Base-by-base conservation (phyloP, 2,888 invertebrate species). In the Lacanobia wlatinum region DNA sequence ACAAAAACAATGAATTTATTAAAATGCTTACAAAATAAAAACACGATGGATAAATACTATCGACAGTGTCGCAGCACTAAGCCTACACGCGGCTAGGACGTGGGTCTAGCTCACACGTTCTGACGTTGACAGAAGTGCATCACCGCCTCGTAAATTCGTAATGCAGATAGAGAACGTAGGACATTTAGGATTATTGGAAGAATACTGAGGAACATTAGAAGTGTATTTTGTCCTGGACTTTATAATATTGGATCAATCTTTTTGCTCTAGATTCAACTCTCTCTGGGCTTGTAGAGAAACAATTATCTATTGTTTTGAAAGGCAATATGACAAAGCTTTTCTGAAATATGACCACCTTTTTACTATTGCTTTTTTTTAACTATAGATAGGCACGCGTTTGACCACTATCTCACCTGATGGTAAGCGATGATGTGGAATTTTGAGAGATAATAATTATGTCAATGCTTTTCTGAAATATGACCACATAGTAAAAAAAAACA, bases 61-160 rank as follows among this genome's bases (percentile, higher is more conserved):
- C 79, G 80, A 86, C 71, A 53, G 7, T 50, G 73, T 74, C 76
- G 53, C 83, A 58, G 46, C 83, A 73, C 84, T 87, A 77, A 18
- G 12, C 21, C 65, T 75, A 65, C 70, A 74, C 73, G 78, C 43
- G 55, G 68, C 62, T 83, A 56, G 70, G 61, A 71, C 74, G 78
- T 83, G 78, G 70, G 76, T 56, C 68, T 77, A 65, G 65, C 65
- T 69, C 76, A 74, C 71, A 78, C 60, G 68, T 68, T 48, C 63
- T 80, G 80, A 70, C 73, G 82, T 78, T 83, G 85, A 87, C 84
- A 86, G 83, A 85, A 86, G 84, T 87, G 84, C 85, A 88, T 88
- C 86, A 83, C 73, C 76, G 73, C 83, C 71, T 84, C 73, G 79
- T 79, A 75, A 82, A 80, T 78, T 69, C 48, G 60, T 59, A 43